Evolutionary conservation across 2,797 vertebrate genomes (phyloP).

Genomic region (Alectoris magna): DNA sequence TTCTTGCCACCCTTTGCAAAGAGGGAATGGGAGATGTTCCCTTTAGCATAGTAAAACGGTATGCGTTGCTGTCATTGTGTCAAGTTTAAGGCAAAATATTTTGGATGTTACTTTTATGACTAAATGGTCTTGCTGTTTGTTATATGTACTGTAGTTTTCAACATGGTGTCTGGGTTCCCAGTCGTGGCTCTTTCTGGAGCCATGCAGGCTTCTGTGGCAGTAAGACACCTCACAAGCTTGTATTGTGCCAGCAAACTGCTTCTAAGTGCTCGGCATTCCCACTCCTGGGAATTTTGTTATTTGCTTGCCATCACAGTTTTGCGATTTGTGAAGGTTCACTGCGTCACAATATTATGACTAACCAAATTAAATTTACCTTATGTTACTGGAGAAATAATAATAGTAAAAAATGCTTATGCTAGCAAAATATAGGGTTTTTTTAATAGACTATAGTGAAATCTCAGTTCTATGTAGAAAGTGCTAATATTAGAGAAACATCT

Average conservation of each 20-base stretch:
- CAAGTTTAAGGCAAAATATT: no score
- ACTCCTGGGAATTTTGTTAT: constrained; percentile 39
- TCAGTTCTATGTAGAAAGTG: constrained; percentile 34
- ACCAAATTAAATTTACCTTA: constrained; percentile 68
- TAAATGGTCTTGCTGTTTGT: no score
- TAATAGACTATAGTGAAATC: constrained; percentile 55
- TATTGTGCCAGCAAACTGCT: constrained; percentile 4
- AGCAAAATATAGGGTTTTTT: constrained; percentile 39
- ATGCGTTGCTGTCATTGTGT: no score
- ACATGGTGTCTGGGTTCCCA: neutral
- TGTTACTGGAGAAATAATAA: constrained; percentile 55
- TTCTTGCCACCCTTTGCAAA: no score
- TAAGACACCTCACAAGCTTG: neutral
- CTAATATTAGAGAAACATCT: constrained; percentile 4
- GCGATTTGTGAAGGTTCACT: neutral
- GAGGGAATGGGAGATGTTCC: no score
- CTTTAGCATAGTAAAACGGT: no score
- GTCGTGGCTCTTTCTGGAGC: neutral
- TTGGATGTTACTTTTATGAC: no score
- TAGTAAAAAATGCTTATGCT: constrained; percentile 25
- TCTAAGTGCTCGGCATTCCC: constrained; percentile 8
- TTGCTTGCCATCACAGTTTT: constrained; percentile 35
- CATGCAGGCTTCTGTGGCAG: neutral
- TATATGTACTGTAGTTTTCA: neutral
- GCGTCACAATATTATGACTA: constrained; percentile 51